Evolutionary conservation across 2,113 vertebrate species (phyloP).

Genomic region (Cyprinodon tularosa): DNA sequence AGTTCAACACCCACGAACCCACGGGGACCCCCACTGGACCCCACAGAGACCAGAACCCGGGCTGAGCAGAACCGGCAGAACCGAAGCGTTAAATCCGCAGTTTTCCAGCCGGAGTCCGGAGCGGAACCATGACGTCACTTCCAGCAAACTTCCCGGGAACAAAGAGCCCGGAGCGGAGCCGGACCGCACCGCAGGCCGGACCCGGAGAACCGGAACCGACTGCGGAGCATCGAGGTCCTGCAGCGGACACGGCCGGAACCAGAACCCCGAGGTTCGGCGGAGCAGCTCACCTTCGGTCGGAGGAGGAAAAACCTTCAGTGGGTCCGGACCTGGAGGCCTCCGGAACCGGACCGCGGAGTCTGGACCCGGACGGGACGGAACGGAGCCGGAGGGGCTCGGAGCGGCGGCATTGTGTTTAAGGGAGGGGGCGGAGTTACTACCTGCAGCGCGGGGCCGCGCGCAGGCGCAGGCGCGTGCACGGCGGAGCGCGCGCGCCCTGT

Average conservation of each 20-base stretch:
- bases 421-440: conserved; percentile 67
- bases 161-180: conserved; percentile 21
- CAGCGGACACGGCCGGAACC: not conserved
- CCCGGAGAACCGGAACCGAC: conserved; percentile 39
- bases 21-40: not conserved
- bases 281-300: conserved; percentile 58
- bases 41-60: not conserved
- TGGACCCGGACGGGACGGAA: conserved; percentile 1
- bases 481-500: conserved; percentile 3
- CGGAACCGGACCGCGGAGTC: not conserved
- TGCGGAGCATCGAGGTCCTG: conserved; percentile 26
- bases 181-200: not conserved
- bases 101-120: conserved; percentile 26
- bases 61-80: not conserved
- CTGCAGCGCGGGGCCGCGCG: conserved; percentile 55
- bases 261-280: not conserved
- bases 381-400: not conserved
- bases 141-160: conserved; percentile 67
- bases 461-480: conserved; percentile 15
- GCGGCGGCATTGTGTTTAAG: conserved; percentile 39
- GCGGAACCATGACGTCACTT: conserved; percentile 66
- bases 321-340: not conserved
- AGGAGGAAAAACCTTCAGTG: not conserved
- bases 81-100: not conserved
- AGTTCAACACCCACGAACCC: not conserved